phyloP scores from a whole-genome alignment of 2,113 vertebrate genomes.

The Planiliza haematocheilus region DNA sequence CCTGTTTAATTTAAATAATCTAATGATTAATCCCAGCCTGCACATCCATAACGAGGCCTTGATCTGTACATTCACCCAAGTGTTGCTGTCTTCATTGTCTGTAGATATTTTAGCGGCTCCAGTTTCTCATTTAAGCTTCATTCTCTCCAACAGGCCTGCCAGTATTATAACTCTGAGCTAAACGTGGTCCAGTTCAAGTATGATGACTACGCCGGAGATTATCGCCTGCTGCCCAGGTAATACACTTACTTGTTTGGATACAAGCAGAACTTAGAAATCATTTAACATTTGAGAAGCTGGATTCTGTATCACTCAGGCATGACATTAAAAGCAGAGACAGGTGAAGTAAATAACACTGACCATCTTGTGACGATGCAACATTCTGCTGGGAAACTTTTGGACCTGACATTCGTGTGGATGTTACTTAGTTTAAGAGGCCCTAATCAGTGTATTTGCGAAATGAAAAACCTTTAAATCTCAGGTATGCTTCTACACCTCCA shows the following conservation, averaged over 20 bases:
- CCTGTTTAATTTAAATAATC: slow-evolving; percentile 45
- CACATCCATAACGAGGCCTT: slow-evolving; percentile 20
- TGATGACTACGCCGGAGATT: slow-evolving; percentile 94
- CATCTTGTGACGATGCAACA: too few relatives aligned
- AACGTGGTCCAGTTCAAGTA: slow-evolving; percentile 94
- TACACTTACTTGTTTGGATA: background rate
- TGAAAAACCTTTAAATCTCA: background rate
- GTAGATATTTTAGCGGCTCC: slow-evolving; percentile 15
- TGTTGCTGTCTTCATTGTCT: slow-evolving; percentile 27
- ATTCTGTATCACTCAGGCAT: too few relatives aligned
- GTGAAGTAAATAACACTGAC: too few relatives aligned
- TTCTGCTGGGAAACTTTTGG: too few relatives aligned
- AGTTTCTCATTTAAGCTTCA: slow-evolving; percentile 27
- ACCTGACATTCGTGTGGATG: too few relatives aligned
- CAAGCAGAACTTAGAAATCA: too few relatives aligned
- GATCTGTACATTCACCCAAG: background rate
- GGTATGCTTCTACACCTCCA: too few relatives aligned
- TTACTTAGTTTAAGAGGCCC: too few relatives aligned
- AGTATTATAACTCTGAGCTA: slow-evolving; percentile 95
- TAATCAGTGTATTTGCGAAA: background rate
- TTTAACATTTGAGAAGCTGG: too few relatives aligned
- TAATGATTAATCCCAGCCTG: slow-evolving; percentile 38
- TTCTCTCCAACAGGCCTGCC: slow-evolving; percentile 89
- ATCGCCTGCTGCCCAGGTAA: slow-evolving; percentile 94
- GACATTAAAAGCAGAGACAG: too few relatives aligned